Conservation (phyloP, 1,140 invertebrate genomes). For the Dolichoris vasculosae region DNA sequence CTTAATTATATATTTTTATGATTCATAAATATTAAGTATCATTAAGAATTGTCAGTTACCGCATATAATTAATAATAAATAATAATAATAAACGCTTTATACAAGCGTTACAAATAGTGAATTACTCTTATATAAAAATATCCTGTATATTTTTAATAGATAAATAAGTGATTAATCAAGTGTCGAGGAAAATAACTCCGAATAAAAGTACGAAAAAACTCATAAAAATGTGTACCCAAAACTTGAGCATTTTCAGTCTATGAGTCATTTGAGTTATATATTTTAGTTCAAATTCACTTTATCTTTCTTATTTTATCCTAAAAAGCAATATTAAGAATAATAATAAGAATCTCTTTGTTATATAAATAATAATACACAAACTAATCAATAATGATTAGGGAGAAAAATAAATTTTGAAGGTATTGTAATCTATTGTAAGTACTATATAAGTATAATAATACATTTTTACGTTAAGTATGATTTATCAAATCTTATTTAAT, state of each 20-base stretch:
- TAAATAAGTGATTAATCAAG: background rate
- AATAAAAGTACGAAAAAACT: background rate
- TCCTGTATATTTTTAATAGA: background rate
- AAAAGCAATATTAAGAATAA: background rate
- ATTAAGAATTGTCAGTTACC: background rate
- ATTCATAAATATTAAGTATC: background rate
- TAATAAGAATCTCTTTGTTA: background rate
- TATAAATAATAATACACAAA: background rate
- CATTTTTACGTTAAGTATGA: too few relatives aligned
- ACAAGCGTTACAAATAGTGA: background rate
- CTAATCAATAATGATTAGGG: background rate
- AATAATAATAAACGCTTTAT: background rate
- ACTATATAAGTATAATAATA: too few relatives aligned
- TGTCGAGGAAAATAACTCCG: constrained; percentile 3
- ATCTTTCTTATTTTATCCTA: background rate
- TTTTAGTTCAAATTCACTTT: background rate
- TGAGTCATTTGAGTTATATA: background rate
- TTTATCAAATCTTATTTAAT: too few relatives aligned
- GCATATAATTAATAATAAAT: background rate
- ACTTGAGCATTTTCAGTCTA: background rate
- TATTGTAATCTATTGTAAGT: too few relatives aligned
- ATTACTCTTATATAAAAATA: background rate
- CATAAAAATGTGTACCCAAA: background rate
- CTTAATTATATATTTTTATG: constrained; percentile 10
- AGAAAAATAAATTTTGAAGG: background rate